phyloP scores from a whole-genome alignment of 1,140 invertebrate species.

The Drepana arcuata region DNA sequence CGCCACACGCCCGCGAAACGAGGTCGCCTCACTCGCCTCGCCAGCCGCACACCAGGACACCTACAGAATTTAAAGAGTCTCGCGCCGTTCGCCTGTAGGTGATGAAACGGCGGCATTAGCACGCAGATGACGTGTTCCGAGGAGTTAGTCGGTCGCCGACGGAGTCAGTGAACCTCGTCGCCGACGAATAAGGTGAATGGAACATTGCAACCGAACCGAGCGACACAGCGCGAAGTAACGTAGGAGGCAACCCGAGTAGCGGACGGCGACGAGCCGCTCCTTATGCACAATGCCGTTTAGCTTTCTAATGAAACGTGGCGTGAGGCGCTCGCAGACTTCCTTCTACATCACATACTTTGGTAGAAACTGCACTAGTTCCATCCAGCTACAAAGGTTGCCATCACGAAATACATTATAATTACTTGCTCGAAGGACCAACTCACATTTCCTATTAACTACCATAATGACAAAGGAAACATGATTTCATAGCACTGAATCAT shows the following conservation, averaged over 20 bases:
- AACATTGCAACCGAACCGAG: conserved; percentile 58
- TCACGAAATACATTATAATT: not conserved
- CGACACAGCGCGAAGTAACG: conserved; percentile 24
- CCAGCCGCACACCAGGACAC: conserved; percentile 23
- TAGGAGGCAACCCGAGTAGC: conserved; percentile 23
- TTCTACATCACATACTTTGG: conserved; percentile 7
- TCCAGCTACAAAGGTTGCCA: conserved; percentile 1
- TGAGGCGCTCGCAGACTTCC: conserved; percentile 1
- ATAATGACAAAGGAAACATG: too few species aligned
- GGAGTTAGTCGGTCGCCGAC: conserved; percentile 49
- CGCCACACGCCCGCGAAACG: conserved; percentile 33
- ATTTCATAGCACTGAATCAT: too few species aligned
- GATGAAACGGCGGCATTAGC: conserved; percentile 53
- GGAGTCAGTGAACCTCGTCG: conserved; percentile 62
- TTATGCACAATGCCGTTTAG: conserved; percentile 39
- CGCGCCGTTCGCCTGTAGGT: conserved; percentile 28
- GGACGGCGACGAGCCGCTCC: conserved; percentile 24
- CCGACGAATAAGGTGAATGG: conserved; percentile 63
- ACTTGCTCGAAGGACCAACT: conserved; percentile 5
- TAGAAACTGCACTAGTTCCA: conserved; percentile 4
- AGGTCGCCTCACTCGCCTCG: conserved; percentile 39
- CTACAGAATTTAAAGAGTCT: conserved; percentile 51
- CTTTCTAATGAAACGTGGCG: conserved; percentile 55
- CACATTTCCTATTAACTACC: too few species aligned
- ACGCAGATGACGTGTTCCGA: conserved; percentile 49